Evolutionary conservation across 2,888 invertebrate species (phyloP).

Genomic region (Monochamus alternatus): DNA sequence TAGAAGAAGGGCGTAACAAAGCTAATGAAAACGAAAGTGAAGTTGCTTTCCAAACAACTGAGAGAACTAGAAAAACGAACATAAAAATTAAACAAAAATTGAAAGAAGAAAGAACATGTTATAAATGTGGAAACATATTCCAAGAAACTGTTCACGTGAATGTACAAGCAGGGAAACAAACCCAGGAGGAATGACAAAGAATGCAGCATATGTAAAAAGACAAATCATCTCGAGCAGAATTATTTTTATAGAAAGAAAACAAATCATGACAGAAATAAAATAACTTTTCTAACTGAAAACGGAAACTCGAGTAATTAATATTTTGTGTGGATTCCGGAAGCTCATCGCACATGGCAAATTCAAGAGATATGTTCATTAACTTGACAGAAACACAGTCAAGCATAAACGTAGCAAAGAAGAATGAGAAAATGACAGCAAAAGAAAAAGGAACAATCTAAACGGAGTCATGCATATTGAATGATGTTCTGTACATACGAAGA

Average conservation of each 20-base stretch:
- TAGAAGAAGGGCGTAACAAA: conserved; percentile 46
- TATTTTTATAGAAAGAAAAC: background rate
- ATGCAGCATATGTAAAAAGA: background rate
- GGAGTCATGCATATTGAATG: conserved; percentile 28
- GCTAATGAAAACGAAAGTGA: conserved; percentile 35
- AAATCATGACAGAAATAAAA: conserved; percentile 45
- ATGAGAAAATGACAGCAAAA: conserved; percentile 3
- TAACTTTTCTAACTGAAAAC: conserved; percentile 3
- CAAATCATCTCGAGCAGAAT: too few relatives aligned
- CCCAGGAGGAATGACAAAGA: conserved; percentile 49
- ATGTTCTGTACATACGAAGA: conserved; percentile 38
- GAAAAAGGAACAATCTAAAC: background rate
- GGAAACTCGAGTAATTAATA: conserved; percentile 8
- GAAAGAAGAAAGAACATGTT: conserved; percentile 32
- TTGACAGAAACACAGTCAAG: background rate
- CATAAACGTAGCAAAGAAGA: background rate
- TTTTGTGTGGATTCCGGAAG: conserved; percentile 50
- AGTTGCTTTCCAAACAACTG: conserved; percentile 41
- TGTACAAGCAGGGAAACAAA: background rate
- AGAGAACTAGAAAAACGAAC: conserved; percentile 38
- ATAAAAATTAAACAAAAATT: conserved; percentile 17
- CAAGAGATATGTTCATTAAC: conserved; percentile 46
- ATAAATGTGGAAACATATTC: conserved; percentile 48
- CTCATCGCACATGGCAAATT: conserved; percentile 49
- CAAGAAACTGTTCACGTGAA: conserved; percentile 49